phyloP scores from a whole-genome alignment of 1,140 invertebrate genomes.

The Drosophila persimilis region DNA sequence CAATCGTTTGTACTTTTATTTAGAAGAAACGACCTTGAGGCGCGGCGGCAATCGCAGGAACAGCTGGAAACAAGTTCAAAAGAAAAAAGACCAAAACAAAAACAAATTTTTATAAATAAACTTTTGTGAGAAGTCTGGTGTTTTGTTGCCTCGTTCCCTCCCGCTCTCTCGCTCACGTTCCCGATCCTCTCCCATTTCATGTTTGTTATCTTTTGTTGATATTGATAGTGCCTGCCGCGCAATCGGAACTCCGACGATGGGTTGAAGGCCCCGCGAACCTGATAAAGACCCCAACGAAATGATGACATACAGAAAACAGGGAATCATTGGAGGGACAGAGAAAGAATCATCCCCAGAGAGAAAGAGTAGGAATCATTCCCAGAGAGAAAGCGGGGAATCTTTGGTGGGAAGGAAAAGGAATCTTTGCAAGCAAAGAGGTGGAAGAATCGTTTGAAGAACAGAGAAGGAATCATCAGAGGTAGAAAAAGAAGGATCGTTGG shows the following conservation, averaged over 20 bases:
- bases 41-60: constrained; percentile 35
- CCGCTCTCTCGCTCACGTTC: constrained; percentile 2
- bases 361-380: neutral
- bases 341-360: neutral
- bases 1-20: constrained; percentile 23
- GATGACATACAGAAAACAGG: constrained; percentile 5
- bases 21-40: constrained; percentile 57
- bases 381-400: no score
- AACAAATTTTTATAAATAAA: constrained; percentile 52
- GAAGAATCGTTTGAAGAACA: no score
- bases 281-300: constrained; percentile 36
- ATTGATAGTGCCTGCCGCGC: constrained; percentile 45
- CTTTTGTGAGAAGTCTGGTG: constrained; percentile 5
- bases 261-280: constrained; percentile 21
- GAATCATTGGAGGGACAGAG: neutral
- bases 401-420: no score
- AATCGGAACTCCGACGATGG: constrained; percentile 17
- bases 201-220: constrained; percentile 65
- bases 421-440: no score
- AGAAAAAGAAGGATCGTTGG: no score
- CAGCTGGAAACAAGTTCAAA: constrained; percentile 40
- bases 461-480: neutral
- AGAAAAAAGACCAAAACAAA: constrained; percentile 21
- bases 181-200: no score
- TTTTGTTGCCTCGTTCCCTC: no score